Percentiles rank a stretch among this genome's conserved stretches.
Conservation (phyloP, 2,888 invertebrate species). For the Patella pellucida region DNA sequence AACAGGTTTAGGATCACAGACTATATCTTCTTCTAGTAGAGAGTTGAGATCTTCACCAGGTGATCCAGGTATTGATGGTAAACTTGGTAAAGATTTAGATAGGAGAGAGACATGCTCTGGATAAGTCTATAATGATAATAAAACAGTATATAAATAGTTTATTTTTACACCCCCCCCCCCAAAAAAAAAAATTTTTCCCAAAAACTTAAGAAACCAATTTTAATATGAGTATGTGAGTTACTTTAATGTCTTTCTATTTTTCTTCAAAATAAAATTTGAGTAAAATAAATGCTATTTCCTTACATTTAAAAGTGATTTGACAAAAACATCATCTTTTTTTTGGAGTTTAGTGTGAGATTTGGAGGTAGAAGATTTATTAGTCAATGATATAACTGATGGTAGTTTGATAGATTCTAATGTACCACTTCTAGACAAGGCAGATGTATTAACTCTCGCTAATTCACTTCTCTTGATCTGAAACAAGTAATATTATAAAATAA, state of each 20-base stretch:
- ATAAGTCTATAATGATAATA: too few species aligned
- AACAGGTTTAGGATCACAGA: slow-evolving; percentile 35
- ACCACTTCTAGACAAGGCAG: slow-evolving; percentile 1
- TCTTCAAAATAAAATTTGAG: too few species aligned
- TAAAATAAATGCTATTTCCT: too few species aligned
- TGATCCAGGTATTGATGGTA: slow-evolving; percentile 39
- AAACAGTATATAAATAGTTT: too few species aligned
- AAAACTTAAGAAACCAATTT: too few species aligned
- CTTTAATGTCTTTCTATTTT: too few species aligned
- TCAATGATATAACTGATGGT: background rate
- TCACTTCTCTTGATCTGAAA: slow-evolving; percentile 9
- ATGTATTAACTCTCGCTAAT: background rate
- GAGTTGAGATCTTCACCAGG: slow-evolving; percentile 25
- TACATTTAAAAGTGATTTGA: background rate
- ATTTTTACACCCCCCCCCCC: too few species aligned
- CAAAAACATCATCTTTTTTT: slow-evolving; percentile 1
- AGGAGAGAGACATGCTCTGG: slow-evolving; percentile 32
- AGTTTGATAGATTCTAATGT: slow-evolving; percentile 6
- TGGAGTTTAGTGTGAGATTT: background rate
- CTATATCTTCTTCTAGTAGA: background rate
- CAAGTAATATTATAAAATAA: too few species aligned
- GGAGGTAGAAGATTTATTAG: background rate
- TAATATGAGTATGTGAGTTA: too few species aligned
- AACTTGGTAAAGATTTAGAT: slow-evolving; percentile 49
- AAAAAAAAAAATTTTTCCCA: too few species aligned